These are phyloP conservation scores for Pollimyrus isidori DNA, from an alignment of 2,113 vertebrate genomes.

Conservation along the genomic window DNA sequence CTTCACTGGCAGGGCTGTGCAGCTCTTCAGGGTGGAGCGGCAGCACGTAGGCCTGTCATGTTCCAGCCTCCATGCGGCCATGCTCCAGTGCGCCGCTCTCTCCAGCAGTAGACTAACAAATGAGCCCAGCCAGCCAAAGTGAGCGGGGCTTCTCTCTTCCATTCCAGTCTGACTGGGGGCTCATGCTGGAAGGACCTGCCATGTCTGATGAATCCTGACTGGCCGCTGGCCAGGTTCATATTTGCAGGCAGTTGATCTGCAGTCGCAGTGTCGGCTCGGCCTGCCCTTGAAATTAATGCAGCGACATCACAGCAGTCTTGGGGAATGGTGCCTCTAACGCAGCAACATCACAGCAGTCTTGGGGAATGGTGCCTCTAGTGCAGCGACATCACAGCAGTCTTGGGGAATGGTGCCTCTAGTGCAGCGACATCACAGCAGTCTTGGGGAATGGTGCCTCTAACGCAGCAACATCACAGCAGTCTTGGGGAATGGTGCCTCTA, in stretches of 20 bases:
- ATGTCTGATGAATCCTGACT: neutral
- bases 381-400: too few species aligned
- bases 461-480: too few species aligned
- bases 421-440: too few species aligned
- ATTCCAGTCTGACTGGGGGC: neutral
- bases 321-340: neutral
- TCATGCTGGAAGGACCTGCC: neutral
- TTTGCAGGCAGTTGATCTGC: neutral
- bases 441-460: too few species aligned
- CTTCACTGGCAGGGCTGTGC: neutral
- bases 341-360: too few species aligned
- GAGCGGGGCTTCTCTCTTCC: neutral
- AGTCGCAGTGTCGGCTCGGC: neutral
- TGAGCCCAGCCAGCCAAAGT: neutral
- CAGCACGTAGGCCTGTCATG: neutral
- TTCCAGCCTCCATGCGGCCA: neutral
- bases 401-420: too few species aligned
- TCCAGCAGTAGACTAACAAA: neutral
- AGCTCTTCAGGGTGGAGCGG: neutral
- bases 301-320: neutral
- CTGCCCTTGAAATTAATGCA: slow-evolving; percentile 4
- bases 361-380: too few species aligned
- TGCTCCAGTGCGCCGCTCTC: neutral
- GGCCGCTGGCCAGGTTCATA: neutral
- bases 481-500: too few species aligned